Evolutionary conservation across 92 coral and sea anemone genomes (phyloP), one percentile per base, ranked within the genome.

Genomic region (Porites rus): DNA sequence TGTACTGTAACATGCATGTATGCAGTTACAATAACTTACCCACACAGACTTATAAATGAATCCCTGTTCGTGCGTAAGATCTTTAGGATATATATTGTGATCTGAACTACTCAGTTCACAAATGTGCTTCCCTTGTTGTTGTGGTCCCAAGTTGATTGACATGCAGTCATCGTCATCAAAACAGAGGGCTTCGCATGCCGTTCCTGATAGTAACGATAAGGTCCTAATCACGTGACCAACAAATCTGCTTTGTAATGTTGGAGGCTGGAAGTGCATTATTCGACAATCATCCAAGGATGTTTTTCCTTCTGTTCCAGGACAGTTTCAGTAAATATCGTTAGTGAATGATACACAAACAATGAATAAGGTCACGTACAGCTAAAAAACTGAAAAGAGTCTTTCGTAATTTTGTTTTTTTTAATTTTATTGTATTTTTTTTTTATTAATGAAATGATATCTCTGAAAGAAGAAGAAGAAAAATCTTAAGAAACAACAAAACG

Each of bases 91-190:
- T 16, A 31, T 1, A 19, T 9, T 31, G n/a, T 75, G 76, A 65
- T 84, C 79, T 52, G 88, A 75, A 25, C 68, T 66, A 16, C 89
- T 86, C 60, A 78, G 56, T 65, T 86, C 79, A 46, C 89, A 86
- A 7, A 70, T 21, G 56, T 70, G 84, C 1, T 67, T 65, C 25
- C 58, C 61, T 21, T 69, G 25, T 64, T 10, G 20, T 51, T n/a
- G 25, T 10, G 89, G 84, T 12, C 85, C 89, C 6, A 86, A 70
- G 17, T 86, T 78, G 52, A 69, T 12, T 13, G 84, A 86, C 84
- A 58, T 72, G 43, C 89, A 86, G 84, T 81, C 78, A 17, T 80
- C 76, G 4, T 72, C 38, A 6, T 19, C 58, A 7, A 76, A 79
- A 66, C 88, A 84, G 13, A 7, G 14, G 6, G 77, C 75, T 52